Base-by-base conservation (phyloP, 2,888 invertebrate genomes). In the Lasioglossum marginatum region DNA sequence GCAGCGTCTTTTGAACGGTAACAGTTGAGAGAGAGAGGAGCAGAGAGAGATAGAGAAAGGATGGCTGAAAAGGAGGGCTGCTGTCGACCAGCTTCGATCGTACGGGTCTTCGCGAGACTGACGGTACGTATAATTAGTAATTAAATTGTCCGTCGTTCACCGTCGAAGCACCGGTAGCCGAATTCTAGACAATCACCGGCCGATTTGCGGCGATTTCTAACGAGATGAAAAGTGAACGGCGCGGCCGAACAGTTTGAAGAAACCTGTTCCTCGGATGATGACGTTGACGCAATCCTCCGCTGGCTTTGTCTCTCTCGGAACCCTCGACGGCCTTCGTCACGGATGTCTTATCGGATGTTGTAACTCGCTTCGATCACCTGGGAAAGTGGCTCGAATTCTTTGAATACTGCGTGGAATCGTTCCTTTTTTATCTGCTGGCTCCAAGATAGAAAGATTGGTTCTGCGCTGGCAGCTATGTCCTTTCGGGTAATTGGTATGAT, bases 111-210 rank as follows among this genome's bases (percentile, higher is more conserved):
- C 75, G 45, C 63, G 23, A 52, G 60, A 72, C 79, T 70, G 86
- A 88, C 81, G 76, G 83, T 31, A 86, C 77, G 74, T 86, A 48
- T 86, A 83, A 87, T 79, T 84, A 78, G 45, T 79, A 86, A 74
- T 89, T 89, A 86, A 87, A 83, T 87, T 86, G 85, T 40, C 60
- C 60, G 75, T 23, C 19, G 6, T 70, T 77, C 77, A 40, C 16
- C 34, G 40, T 34, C 52, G n/a, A 52, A 57, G 16, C n/a, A 27
- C 71, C 79, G 76, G 52, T 81, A 70, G 77, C 57, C 75, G 48
- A 79, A 81, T 79, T 57, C 68, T 45, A 81, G 31, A 63, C 72
- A 68, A 84, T 81, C 70, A 27, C 1, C 27, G n/a, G 31, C 23
- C 82, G 73, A 82, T 79, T 74, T 27, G 34, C 40, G 48, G 52